A percentile compares a stretch with the other conserved stretches of the same genome.
Evolutionary conservation across 92 coral and sea anemone species (phyloP).

Genomic region (Micromussa lordhowensis): DNA sequence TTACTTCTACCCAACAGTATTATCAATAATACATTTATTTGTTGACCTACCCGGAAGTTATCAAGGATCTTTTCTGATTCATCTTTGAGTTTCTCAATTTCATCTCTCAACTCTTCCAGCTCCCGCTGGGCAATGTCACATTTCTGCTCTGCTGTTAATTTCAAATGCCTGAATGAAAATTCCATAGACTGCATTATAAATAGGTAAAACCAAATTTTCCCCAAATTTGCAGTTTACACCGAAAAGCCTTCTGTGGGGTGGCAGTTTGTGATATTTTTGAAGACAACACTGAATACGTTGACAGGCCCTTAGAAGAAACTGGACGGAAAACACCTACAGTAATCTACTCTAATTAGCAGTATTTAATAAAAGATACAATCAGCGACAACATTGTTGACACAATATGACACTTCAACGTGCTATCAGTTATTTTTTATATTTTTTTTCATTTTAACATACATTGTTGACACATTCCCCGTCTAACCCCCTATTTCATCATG

Average conservation of each 20-base stretch:
- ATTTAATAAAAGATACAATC: too few relatives aligned
- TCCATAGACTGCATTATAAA: not conserved
- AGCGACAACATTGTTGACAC: too few relatives aligned
- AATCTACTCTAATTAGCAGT: too few relatives aligned
- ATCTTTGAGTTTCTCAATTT: constrained; percentile 91
- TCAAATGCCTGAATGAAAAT: constrained; percentile 75
- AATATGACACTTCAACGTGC: too few relatives aligned
- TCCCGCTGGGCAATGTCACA: constrained; percentile 99
- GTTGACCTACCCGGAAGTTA: constrained; percentile 84
- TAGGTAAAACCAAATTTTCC: not conserved
- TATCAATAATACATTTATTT: too few relatives aligned
- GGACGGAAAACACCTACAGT: too few relatives aligned
- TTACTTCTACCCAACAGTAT: too few relatives aligned
- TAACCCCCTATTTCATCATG: too few relatives aligned
- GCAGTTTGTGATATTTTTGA: not conserved
- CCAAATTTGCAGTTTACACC: not conserved
- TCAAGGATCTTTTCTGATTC: constrained; percentile 96
- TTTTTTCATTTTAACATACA: too few relatives aligned
- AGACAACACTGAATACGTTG: not conserved
- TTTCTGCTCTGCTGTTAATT: constrained; percentile 95
- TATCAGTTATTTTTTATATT: too few relatives aligned
- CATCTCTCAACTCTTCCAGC: constrained; percentile 96
- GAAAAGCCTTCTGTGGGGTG: not conserved
- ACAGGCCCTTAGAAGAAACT: too few relatives aligned
- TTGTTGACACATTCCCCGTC: too few relatives aligned